Evolutionary conservation across 30 jellyfish, hydroid and myxozoan species (phyloP), one percentile per base, ranked within the genome.

Genomic region (Sanderia malayensis): DNA sequence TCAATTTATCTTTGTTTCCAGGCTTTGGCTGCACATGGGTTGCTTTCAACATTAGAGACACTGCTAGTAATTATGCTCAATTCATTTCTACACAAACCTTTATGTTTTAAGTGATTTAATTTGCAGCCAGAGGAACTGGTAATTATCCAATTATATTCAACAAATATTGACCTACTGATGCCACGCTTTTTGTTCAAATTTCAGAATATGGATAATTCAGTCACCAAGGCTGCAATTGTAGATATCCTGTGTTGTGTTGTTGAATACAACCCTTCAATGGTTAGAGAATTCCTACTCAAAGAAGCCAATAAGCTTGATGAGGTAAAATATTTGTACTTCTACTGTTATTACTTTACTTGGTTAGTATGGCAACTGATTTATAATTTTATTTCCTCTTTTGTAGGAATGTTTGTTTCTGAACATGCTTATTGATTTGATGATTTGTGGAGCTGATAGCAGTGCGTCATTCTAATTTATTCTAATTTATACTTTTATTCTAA

Each of bases 221-320:
- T 44, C n/a, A 73, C 75, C 60, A 80, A 80, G 33, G 23, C 92
- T 27, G 98, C 98, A 13, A 60, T 84, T 52, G 87, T 92, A 18
- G 98, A 92, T 59, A 74, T 92, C 18, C 67, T 92, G 2, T 84
- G 95, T 33, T 67, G 88, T 68, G 77, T 92, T 67, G 95, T 73
- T 55, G 98, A 92, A 41, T 85, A 74, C 67, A 92, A 67, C 44
- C 98, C 98, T 31, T 75, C 98, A 0, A 47, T 85, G 81, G 94
- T 92, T 55, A 64, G 98, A 61, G 92, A 73, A 23, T 84, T 84
- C 58, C 58, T 92, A 25, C 68, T 79, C 17, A 77, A 73, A 31
- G 98, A 92, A 80, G 94, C 92, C 25, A 76, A 75, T 46, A 70
- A n/a, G 41, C 46, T 61, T 7, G 98, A 92, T 3, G 98, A 92